Evolutionary conservation across 2,113 vertebrate genomes (phyloP).

Genomic region (Apteryx owenii): DNA sequence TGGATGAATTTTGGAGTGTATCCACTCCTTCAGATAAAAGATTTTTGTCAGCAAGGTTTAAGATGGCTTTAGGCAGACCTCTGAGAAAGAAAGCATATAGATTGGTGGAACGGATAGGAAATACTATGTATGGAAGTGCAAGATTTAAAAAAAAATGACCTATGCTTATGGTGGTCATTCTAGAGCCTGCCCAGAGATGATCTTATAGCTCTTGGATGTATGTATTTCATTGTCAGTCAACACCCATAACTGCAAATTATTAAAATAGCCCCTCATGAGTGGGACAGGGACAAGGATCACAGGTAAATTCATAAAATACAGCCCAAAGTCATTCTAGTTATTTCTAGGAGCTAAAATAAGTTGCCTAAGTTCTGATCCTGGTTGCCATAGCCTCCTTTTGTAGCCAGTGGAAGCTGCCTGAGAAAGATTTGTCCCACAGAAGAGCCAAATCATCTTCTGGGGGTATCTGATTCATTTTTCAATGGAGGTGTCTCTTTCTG

Average conservation of each 20-base stretch:
- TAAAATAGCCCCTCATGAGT: not conserved
- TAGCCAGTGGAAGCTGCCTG: not conserved
- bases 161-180: not conserved
- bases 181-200: not conserved
- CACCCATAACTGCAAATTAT: not conserved
- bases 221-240: fast-evolving
- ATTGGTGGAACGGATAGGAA: not conserved
- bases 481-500: not conserved
- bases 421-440: not conserved
- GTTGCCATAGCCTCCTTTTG: not conserved
- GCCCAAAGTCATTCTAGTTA: not conserved
- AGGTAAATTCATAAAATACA: not conserved
- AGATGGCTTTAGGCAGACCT: not conserved
- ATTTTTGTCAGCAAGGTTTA: not conserved
- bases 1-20: not conserved
- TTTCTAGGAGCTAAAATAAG: not conserved
- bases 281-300: not conserved
- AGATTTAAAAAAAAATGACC: not conserved
- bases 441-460: not conserved
- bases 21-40: not conserved
- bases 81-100: not conserved
- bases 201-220: not conserved
- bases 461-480: not conserved
- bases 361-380: not conserved
- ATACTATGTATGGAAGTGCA: not conserved